Percentiles rank a stretch among this genome's conserved stretches.
phyloP scores from a whole-genome alignment of 2,113 vertebrate species.

The Struthio camelus region DNA sequence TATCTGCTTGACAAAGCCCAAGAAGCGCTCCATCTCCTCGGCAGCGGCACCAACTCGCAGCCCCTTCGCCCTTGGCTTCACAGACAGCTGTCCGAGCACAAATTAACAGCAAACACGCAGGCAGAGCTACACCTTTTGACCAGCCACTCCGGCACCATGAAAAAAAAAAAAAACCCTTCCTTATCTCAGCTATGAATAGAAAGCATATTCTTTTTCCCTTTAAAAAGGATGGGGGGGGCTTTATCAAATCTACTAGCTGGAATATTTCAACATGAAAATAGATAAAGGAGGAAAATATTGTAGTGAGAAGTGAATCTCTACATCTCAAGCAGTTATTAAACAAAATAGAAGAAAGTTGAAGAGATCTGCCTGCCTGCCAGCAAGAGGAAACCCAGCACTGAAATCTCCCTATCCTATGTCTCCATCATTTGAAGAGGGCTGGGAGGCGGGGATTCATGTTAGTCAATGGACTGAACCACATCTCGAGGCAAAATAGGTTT shows the following conservation, averaged over 20 bases:
- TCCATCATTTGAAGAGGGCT: slow-evolving; percentile 74
- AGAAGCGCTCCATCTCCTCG: slow-evolving; percentile 89
- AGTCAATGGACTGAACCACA: slow-evolving; percentile 81
- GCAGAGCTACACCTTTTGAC: neutral
- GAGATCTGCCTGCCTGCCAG: slow-evolving; percentile 49
- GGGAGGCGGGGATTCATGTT: slow-evolving; percentile 71
- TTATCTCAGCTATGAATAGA: slow-evolving; percentile 5
- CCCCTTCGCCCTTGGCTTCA: slow-evolving; percentile 39
- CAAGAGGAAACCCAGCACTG: slow-evolving; percentile 66
- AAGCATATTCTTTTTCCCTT: slow-evolving; percentile 16
- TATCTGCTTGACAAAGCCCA: slow-evolving; percentile 94
- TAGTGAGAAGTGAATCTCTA: neutral
- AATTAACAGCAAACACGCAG: neutral
- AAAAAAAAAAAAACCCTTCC: neutral
- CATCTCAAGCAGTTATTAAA: slow-evolving; percentile 11
- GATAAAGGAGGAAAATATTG: neutral
- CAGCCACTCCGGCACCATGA: neutral
- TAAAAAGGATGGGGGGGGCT: neutral
- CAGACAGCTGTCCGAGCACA: slow-evolving; percentile 52
- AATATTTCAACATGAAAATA: neutral
- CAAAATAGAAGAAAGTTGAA: slow-evolving; percentile 77
- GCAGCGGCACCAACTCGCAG: neutral
- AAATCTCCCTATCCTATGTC: slow-evolving; percentile 67
- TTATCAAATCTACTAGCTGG: slow-evolving; percentile 20
- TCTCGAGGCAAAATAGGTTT: slow-evolving; percentile 42